Evolutionary conservation across 1,140 invertebrate species (phyloP), one percentile per base, ranked within the genome.

Genomic region (Temnothorax nylanderi): DNA sequence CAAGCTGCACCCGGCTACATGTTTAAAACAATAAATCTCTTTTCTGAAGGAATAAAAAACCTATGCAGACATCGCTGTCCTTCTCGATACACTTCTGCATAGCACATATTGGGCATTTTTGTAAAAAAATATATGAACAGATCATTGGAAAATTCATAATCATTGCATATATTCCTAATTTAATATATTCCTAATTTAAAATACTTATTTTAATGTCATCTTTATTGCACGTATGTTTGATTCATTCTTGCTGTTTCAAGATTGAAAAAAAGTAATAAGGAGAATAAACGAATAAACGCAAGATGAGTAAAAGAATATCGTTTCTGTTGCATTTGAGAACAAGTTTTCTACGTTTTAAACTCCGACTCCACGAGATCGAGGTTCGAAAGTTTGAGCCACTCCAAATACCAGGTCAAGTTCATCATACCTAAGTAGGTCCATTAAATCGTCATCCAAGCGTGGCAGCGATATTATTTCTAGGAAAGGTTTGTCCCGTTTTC

Each of bases 381-480:
- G 13, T 32, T 82, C 44, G 62, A 82, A 69, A 82, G 62, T 82
- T 82, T 21, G 44, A 85, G 34, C 13, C n/a, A 54, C 21, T 51
- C 34, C 21, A 26, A 78, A 78, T 77, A 78, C 74, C 82, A 78
- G 82, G 82, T 85, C 82, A 85, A 78, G 75, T 65, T 85, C 58
- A 78, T 85, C 58, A 60, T 32, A 77, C 58, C 44, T 37, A 85
- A 85, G 34, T 76, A 77, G 62, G 76, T 69, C 62, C 41, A 60
- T 80, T 47, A 62, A 80, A 81, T 56, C 85, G n/a, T 34, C 64
- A 47, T 80, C 54, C 64, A 81, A 77, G 64, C 77, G 76, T 71
- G 16, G 41, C 60, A 49, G 18, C 13, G 21, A 86, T 69, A 71
- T 86, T 86, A 81, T 69, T 86, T 81, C 51, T 80, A 49, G 13